Evolutionary conservation across 1,140 invertebrate genomes (phyloP), one percentile per base, ranked within the genome.

Genomic region (Aphelenchoides avenae): DNA sequence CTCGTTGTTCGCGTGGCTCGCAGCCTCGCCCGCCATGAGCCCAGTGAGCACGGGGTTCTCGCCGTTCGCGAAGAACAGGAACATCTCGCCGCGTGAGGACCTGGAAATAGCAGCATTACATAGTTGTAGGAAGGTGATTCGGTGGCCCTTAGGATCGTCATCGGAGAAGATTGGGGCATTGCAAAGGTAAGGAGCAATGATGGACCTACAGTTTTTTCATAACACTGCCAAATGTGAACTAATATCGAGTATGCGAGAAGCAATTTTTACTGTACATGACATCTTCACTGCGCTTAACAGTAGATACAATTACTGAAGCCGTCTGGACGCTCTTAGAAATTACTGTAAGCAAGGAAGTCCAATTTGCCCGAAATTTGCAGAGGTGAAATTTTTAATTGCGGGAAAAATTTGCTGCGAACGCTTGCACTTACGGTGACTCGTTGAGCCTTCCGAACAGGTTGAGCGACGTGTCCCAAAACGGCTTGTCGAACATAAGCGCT

Each of bases 61-160:
- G 3, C 63, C 63, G 34, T 55, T 50, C 5, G 62, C 48, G 36
- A 61, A 44, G 22, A 66, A 64, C 36, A 68, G 37, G 29, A 65
- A 66, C 11, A 68, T 22, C 18, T 62, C 60, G 1, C 60, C 60
- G 13, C 60, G 59, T 36, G 60, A 58, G 3, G 6, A 48, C 24
- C 54, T 56, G 26, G 40, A n/a, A n/a, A n/a, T n/a, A n/a, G n/a
- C n/a, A n/a, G n/a, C n/a, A n/a, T n/a, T n/a, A n/a, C n/a, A n/a
- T n/a, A n/a, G n/a, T n/a, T n/a, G n/a, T n/a, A n/a, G n/a, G n/a
- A n/a, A n/a, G n/a, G n/a, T n/a, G n/a, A n/a, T n/a, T n/a, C n/a
- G n/a, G n/a, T n/a, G n/a, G n/a, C n/a, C n/a, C n/a, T n/a, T n/a
- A n/a, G n/a, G n/a, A n/a, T n/a, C n/a, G n/a, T n/a, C n/a, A n/a